Evolutionary conservation across 1,140 invertebrate genomes (phyloP).

Genomic region (Periplaneta americana): DNA sequence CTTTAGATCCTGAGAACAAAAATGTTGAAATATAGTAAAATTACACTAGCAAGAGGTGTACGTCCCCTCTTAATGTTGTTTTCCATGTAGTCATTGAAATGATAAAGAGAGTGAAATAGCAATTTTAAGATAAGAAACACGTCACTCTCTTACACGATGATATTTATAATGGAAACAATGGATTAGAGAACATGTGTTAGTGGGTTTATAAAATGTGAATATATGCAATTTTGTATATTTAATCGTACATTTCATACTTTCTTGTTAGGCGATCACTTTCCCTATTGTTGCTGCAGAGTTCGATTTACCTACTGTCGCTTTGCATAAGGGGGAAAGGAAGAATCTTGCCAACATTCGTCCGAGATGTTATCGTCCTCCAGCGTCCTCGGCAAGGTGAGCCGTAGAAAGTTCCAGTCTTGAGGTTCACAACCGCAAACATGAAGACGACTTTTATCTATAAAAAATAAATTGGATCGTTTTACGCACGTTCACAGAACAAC

Average conservation of each 20-base stretch:
- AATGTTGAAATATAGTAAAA: too few species aligned
- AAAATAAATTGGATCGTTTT: neutral
- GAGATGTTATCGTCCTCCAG: neutral
- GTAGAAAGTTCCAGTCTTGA: neutral
- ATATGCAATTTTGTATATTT: neutral
- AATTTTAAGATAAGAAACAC: too few species aligned
- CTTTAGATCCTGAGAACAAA: too few species aligned
- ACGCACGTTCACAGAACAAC: neutral
- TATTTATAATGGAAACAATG: too few species aligned
- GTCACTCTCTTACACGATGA: too few species aligned
- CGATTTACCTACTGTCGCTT: neutral
- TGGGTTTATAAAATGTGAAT: too few species aligned
- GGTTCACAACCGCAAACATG: neutral
- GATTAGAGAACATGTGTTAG: too few species aligned
- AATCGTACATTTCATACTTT: neutral
- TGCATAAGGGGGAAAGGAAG: neutral
- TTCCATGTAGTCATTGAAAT: too few species aligned
- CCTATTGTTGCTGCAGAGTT: neutral
- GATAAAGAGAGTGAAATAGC: too few species aligned
- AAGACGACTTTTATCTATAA: neutral
- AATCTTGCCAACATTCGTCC: neutral
- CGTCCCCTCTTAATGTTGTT: too few species aligned
- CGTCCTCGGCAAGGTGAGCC: neutral
- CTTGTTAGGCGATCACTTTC: neutral
- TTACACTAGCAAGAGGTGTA: too few species aligned